A percentile compares a stretch with the other conserved stretches of the same genome.
Conservation (phyloP, 2,113 vertebrate species). For the Tauraco erythrolophus region DNA sequence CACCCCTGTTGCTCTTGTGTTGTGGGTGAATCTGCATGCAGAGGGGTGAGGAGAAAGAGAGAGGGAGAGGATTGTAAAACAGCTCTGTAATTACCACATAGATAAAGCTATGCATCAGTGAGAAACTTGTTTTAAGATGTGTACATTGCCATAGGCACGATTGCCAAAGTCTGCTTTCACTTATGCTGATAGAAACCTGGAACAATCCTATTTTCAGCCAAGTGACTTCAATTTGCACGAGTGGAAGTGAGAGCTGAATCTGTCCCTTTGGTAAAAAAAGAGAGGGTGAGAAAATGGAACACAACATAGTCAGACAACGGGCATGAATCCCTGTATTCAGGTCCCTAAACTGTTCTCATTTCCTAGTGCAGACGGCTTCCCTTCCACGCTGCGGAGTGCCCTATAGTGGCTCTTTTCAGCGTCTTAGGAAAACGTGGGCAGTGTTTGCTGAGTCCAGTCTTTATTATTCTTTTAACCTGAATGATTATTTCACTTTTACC, state of each 20-base stretch:
- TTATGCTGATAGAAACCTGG: not conserved
- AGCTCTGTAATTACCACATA: not conserved
- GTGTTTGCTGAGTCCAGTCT: not conserved
- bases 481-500: conserved; percentile 53
- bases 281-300: not conserved
- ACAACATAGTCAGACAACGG: not conserved
- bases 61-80: not conserved
- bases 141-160: conserved; percentile 32
- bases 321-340: not conserved
- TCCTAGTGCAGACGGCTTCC: not conserved
- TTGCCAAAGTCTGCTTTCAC: conserved; percentile 40
- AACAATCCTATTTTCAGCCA: conserved; percentile 37
- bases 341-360: not conserved
- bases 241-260: not conserved
- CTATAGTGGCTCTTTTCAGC: not conserved
- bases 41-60: not conserved
- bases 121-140: conserved; percentile 48
- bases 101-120: conserved; percentile 12
- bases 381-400: fast-evolving
- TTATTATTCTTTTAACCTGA: conserved; percentile 65
- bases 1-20: not conserved
- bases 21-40: conserved; percentile 20
- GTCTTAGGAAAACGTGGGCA: not conserved
- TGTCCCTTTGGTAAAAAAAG: not conserved
- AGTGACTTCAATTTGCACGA: conserved; percentile 27